These are phyloP conservation scores for Neoitamus cyanurus DNA, from an alignment of 2,888 invertebrate species.

Conservation along the genomic window DNA sequence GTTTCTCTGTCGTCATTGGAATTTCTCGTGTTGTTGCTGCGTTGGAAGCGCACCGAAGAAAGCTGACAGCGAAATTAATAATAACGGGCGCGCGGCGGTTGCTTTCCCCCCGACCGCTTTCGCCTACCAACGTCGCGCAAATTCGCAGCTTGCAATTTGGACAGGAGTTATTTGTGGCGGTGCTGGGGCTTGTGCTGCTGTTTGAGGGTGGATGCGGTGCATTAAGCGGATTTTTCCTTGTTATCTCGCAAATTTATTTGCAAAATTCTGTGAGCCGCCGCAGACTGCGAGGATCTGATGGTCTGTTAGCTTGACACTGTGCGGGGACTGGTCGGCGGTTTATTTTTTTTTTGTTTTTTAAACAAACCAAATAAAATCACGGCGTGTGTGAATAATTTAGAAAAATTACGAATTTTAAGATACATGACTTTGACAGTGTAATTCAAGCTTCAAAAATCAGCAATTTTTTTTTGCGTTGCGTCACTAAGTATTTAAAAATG, in stretches of 20 bases:
- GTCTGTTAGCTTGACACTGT: background rate
- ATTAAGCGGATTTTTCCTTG: background rate
- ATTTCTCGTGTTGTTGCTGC: slow-evolving; percentile 14
- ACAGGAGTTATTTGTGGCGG: background rate
- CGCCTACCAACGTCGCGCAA: background rate
- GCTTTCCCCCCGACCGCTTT: background rate
- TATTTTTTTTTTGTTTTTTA: background rate
- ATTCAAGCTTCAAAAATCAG: background rate
- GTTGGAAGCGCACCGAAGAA: slow-evolving; percentile 27
- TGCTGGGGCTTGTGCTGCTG: background rate
- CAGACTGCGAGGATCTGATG: background rate
- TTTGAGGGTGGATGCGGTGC: slow-evolving; percentile 1
- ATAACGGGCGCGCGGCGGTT: background rate
- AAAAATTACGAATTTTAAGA: background rate
- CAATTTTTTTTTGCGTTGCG: background rate
- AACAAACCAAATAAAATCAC: background rate
- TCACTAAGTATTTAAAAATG: background rate
- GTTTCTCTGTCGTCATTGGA: slow-evolving; percentile 38
- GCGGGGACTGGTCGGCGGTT: background rate
- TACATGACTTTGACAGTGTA: background rate
- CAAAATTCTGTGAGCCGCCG: background rate
- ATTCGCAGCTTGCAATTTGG: background rate
- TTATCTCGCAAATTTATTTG: background rate
- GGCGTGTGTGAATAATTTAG: background rate
- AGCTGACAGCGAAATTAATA: slow-evolving; percentile 34